Conservation (phyloP, 2,888 invertebrate genomes). For the Myopa tessellatipennis region DNA sequence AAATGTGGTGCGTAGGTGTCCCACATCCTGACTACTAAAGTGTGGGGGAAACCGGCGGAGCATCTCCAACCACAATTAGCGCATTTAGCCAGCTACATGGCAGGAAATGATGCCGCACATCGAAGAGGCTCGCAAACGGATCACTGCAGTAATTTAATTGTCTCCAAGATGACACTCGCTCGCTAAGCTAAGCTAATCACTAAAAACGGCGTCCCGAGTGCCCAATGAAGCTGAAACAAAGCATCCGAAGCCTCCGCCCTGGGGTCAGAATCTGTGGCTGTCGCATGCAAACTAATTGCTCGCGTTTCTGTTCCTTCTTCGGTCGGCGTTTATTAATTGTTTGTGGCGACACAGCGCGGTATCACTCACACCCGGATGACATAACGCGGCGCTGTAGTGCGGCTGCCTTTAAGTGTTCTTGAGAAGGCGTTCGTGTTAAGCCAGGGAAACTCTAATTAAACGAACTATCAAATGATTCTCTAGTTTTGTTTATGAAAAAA, state of each 20-base stretch:
- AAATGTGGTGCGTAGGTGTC: constrained; percentile 44
- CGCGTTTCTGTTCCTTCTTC: constrained; percentile 10
- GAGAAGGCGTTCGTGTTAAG: constrained; percentile 19
- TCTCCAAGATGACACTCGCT: constrained; percentile 5
- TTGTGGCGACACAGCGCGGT: constrained; percentile 37
- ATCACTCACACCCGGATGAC: constrained; percentile 33
- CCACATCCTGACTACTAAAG: constrained; percentile 45
- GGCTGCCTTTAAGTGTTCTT: constrained; percentile 21
- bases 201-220: background rate
- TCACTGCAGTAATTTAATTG: constrained; percentile 38
- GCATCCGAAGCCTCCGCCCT: constrained; percentile 16
- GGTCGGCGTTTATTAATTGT: constrained; percentile 36
- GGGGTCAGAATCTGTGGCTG: constrained; percentile 35
- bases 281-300: constrained; percentile 57
- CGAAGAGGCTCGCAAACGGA: background rate
- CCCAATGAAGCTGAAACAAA: constrained; percentile 1
- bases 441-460: constrained; percentile 31
- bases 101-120: constrained; percentile 38
- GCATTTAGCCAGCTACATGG: constrained; percentile 1
- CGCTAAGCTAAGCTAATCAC: constrained; percentile 6
- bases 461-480: constrained; percentile 4
- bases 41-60: constrained; percentile 11
- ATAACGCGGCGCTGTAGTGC: constrained; percentile 19
- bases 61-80: too few relatives aligned
- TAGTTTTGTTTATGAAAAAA: background rate